These are phyloP conservation scores for Pristionchus maxplancki DNA, from an alignment of 2,888 invertebrate genomes.

Conservation along the genomic window DNA sequence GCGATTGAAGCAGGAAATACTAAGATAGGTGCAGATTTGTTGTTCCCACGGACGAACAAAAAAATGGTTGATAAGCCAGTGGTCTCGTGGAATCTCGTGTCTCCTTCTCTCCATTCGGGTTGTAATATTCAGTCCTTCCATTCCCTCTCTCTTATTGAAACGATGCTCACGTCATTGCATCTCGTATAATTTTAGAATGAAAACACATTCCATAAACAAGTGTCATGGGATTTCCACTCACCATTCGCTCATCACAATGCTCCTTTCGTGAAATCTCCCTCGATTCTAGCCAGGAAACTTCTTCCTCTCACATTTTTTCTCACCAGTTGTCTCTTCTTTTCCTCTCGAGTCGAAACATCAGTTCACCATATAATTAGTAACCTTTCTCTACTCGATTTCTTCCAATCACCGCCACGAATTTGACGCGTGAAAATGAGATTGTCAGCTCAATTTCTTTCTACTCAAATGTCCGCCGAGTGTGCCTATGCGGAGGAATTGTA, in stretches of 20 bases:
- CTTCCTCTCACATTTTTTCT: neutral
- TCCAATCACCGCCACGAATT: neutral
- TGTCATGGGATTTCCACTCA: neutral
- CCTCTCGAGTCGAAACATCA: neutral
- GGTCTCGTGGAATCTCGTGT: neutral
- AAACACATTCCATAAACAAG: neutral
- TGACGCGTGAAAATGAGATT: neutral
- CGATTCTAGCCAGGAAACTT: neutral
- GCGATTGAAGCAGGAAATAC: neutral
- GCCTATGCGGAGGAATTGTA: slow-evolving; percentile 27
- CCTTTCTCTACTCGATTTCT: neutral
- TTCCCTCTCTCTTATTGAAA: neutral
- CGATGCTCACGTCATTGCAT: neutral
- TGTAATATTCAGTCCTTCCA: neutral
- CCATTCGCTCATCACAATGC: neutral
- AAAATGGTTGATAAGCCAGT: neutral
- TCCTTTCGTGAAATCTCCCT: neutral
- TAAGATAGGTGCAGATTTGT: neutral
- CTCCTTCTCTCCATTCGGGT: neutral
- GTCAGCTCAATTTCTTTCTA: neutral
- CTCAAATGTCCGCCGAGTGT: neutral
- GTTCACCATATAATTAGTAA: neutral
- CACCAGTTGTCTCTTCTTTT: neutral
- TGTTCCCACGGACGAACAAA: neutral
- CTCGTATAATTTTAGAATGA: neutral